Percentiles rank a stretch among this genome's conserved stretches.
phyloP scores from a whole-genome alignment of 1,140 invertebrate genomes.

The Aricia agestis region DNA sequence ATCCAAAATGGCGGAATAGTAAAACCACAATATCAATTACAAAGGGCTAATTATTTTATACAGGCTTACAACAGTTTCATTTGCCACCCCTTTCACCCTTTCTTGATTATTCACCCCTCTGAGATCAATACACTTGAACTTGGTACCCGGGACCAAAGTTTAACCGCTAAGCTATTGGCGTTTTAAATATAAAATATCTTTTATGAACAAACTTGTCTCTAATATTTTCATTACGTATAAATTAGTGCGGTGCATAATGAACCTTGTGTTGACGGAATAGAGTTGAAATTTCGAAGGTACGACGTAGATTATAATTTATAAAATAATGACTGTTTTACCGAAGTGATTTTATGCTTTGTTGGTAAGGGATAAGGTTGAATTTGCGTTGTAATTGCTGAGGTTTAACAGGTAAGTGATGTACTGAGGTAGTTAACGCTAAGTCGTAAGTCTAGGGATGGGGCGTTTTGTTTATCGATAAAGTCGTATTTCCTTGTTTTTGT shows the following conservation, averaged over 20 bases:
- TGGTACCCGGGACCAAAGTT: neutral
- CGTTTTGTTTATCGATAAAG: neutral
- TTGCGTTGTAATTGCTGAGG: neutral
- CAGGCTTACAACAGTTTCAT: neutral
- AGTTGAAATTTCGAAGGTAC: neutral
- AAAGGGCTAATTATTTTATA: neutral
- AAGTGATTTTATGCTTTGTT: neutral
- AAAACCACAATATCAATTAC: neutral
- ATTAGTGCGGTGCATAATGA: neutral
- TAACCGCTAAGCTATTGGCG: conserved; percentile 7
- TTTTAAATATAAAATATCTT: conserved; percentile 13
- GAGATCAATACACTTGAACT: conserved; percentile 10
- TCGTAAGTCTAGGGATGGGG: conserved; percentile 8
- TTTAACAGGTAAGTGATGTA: conserved; percentile 16
- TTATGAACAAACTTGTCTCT: conserved; percentile 14
- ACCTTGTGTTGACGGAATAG: neutral
- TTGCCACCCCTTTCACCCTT: neutral
- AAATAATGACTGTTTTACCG: neutral
- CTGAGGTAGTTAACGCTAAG: conserved; percentile 15
- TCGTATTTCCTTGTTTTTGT: neutral
- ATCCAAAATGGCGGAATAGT: neutral
- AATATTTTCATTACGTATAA: conserved; percentile 12
- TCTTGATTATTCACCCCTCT: conserved; percentile 7
- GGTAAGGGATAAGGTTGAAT: neutral
- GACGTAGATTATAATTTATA: conserved; percentile 5